phyloP scores from a whole-genome alignment of 1,140 invertebrate genomes.

The Heliconius congener region DNA sequence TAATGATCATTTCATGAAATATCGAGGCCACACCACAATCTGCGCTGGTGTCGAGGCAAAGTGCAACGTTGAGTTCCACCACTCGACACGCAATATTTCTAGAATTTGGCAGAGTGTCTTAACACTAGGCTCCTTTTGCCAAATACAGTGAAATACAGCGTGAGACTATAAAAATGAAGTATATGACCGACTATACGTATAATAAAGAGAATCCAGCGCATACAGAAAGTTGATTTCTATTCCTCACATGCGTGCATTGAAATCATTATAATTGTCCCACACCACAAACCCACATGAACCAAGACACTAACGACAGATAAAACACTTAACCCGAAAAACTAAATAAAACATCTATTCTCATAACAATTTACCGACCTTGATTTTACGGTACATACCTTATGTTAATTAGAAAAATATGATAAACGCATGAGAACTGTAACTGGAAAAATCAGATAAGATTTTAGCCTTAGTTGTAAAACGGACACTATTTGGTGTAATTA shows the following conservation, averaged over 20 bases:
- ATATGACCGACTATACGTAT: too few relatives aligned
- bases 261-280: slow-evolving; percentile 29
- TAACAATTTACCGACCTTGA: slow-evolving; percentile 43
- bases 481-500: slow-evolving; percentile 27
- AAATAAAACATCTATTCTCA: slow-evolving; percentile 45
- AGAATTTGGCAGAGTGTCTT: too few relatives aligned
- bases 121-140: too few relatives aligned
- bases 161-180: too few relatives aligned
- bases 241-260: slow-evolving; percentile 14
- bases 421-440: slow-evolving; percentile 39
- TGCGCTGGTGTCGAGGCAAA: too few relatives aligned
- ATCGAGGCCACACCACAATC: neutral
- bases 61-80: too few relatives aligned
- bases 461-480: slow-evolving; percentile 19
- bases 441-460: slow-evolving; percentile 35
- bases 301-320: slow-evolving; percentile 41
- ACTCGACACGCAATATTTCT: too few relatives aligned
- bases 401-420: slow-evolving; percentile 48
- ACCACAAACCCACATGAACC: slow-evolving; percentile 34
- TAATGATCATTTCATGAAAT: slow-evolving; percentile 26
- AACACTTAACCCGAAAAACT: slow-evolving; percentile 55
- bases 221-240: slow-evolving; percentile 20
- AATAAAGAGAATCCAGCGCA: neutral
- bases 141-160: too few relatives aligned
- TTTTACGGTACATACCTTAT: slow-evolving; percentile 28